A percentile compares a stretch with the other conserved stretches of the same genome.
phyloP scores from a whole-genome alignment of 2,797 vertebrate species.

The Margarornis squamiger region DNA sequence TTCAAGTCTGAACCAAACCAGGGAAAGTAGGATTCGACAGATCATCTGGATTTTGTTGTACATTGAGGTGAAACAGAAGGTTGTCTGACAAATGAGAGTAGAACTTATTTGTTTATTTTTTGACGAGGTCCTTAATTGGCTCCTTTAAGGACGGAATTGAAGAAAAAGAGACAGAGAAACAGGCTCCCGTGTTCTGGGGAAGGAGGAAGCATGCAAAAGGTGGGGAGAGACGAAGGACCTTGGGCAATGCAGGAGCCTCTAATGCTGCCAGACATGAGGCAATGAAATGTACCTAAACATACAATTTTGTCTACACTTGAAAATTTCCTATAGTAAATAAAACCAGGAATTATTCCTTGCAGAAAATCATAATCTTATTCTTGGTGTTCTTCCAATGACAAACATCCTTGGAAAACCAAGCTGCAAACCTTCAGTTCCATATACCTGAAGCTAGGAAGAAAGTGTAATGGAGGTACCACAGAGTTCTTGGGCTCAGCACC shows the following conservation, averaged over 20 bases:
- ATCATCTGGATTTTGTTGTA: slow-evolving; percentile 44
- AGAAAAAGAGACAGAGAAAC: slow-evolving; percentile 20
- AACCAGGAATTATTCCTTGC: background rate
- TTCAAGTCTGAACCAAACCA: slow-evolving; percentile 27
- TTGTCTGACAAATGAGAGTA: slow-evolving; percentile 13
- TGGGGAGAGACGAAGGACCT: background rate
- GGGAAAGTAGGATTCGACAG: background rate
- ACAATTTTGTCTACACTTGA: background rate
- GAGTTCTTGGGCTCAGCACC: background rate
- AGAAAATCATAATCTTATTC: background rate
- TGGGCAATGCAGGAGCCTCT: background rate
- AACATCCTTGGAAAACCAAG: background rate
- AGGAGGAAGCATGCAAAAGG: background rate
- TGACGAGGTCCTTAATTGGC: background rate
- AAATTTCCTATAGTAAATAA: background rate
- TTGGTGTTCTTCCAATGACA: background rate
- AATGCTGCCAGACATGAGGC: background rate
- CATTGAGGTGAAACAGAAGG: background rate
- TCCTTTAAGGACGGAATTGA: background rate
- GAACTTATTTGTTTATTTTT: slow-evolving; percentile 28
- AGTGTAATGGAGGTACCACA: fast-evolving
- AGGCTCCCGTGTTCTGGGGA: background rate
- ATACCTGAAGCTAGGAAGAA: background rate
- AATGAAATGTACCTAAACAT: background rate
- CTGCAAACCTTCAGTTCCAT: background rate